Base-by-base conservation (phyloP, 2,888 invertebrate genomes). In the Quadroppia sp. region DNA sequence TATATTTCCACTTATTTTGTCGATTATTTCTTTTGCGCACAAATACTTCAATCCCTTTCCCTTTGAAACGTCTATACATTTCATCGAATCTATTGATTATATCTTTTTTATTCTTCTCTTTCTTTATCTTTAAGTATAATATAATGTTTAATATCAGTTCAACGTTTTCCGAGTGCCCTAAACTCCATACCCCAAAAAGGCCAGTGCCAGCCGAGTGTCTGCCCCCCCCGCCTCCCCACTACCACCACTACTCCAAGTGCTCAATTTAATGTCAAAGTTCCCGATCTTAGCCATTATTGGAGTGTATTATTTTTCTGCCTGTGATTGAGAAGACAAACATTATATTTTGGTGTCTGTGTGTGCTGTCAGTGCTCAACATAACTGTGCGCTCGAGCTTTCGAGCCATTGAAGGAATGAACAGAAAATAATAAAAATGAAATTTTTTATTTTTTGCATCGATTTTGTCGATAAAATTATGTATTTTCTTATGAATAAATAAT, bases 181-280 rank as follows among this genome's bases (percentile, higher is more conserved):
- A 23, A 50, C 50, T 50, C n/a, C n/a, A 50, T 17, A 45, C n/a
- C n/a, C 3, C 50, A 50, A n/a, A n/a, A n/a, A n/a, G n/a, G n/a
- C n/a, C n/a, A n/a, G n/a, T n/a, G n/a, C n/a, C n/a, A n/a, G n/a
- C n/a, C n/a, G n/a, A n/a, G n/a, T n/a, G n/a, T n/a, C n/a, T n/a
- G n/a, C n/a, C n/a, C n/a, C n/a, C n/a, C n/a, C n/a, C n/a, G n/a
- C n/a, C n/a, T n/a, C n/a, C n/a, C n/a, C n/a, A n/a, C n/a, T n/a
- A n/a, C n/a, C n/a, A 3, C 2, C 20, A 7, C 23, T 50, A 6
- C 50, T 50, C 50, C 23, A 23, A 50, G 50, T n/a, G 50, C 50
- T 50, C 23, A n/a, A 50, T 50, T 50, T 50, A n/a, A 50, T 50
- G 50, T 50, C 50, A 50, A 50, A 50, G 50, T 50, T 50, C 50